Evolutionary conservation across 2,888 invertebrate genomes (phyloP), one percentile per base, ranked within the genome.

Genomic region (Dichetophora obliterata): DNA sequence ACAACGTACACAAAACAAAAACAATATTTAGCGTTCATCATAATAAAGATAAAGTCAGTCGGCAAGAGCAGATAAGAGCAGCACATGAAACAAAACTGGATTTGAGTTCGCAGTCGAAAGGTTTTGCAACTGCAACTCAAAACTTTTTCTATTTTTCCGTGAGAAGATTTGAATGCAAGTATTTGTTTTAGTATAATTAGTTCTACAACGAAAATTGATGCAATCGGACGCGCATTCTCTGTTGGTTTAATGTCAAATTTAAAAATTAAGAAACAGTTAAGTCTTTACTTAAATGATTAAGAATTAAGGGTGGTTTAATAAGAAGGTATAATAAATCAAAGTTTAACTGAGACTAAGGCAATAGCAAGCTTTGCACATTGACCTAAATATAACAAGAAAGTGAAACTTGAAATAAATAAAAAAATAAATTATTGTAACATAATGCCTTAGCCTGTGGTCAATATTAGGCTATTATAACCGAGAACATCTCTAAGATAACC

Each of bases 101-200:
- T 31, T 34, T 43, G 22, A 34, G 34, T 22, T 4, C 22, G 11
- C 19, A 43, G 22, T 14, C 34, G 54, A 9, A 71, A 34, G 19
- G 61, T 19, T 54, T 61, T 61, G 61, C 71, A 61, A 61, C 27
- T 48, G 48, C 59, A 72, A 43, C 59, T 34, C n/a, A 61, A 16
- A 61, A 27, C 48, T 19, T 11, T 11, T 68, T 24, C 27, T 43
- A 27, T n/a, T 59, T 11, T 16, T 43, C 5, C 19, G 27, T 48
- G 48, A 72, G 43, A 43, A 43, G 43, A 43, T 43, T 43, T 43
- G 43, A 43, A 43, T 43, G 11, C 43, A 43, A 43, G 14, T 14
- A 43, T 43, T 43, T 11, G 11, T 43, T 43, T 43, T 2, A 43
- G 11, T 43, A 43, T 2, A 61, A 43, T 72, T 43, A 61, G 59